Base-by-base conservation (phyloP, 92 coral and sea anemone genomes). In the Paragorgia papillata region DNA sequence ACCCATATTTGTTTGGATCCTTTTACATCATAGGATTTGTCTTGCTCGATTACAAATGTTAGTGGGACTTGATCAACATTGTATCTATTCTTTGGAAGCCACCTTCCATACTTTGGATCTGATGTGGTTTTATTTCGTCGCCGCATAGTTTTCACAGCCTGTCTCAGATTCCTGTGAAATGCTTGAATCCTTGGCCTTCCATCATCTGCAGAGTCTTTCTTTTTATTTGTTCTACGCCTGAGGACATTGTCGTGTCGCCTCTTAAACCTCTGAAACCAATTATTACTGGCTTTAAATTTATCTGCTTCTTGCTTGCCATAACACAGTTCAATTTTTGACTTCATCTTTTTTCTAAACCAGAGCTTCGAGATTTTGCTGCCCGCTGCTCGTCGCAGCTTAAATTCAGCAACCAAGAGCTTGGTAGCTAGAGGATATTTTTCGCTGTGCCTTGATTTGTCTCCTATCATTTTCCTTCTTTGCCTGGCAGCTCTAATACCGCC, bases 1-100 rank as follows among this genome's bases (percentile, higher is more conserved):
- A 89, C 88, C 88, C 86, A 86, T n/a, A n/a, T 86, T 54, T 89
- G 88, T 69, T 86, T 83, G 31, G 15, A 50, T 6, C 88, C 90
- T 28, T 25, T 14, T 49, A 35, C 70, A n/a, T 80, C 84, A 37
- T 83, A 89, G 29, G 90, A 86, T 79, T 28, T 89, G 0, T 56
- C 90, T 55, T 75, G 90, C 33, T 79, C 90, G 1, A 74, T 49
- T 1, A 86, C 87, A 82, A 86, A 82, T 21, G 85, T 69, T 9
- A 86, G 85, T 20, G 90, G 87, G 1, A 77, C 87, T 41, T 86
- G 87, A 58, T 85, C 89, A 13, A 85, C 53, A 49, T 85, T 85
- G 54, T 80, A 85, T 28, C 88, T 27, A 29, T 77, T 83, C 39
- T 77, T n/a, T 2, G 87, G 87, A 19, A 28, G 10, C 83, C 88